Conservation (phyloP, 2,797 vertebrate genomes). For the Neopelma chrysocephalum region DNA sequence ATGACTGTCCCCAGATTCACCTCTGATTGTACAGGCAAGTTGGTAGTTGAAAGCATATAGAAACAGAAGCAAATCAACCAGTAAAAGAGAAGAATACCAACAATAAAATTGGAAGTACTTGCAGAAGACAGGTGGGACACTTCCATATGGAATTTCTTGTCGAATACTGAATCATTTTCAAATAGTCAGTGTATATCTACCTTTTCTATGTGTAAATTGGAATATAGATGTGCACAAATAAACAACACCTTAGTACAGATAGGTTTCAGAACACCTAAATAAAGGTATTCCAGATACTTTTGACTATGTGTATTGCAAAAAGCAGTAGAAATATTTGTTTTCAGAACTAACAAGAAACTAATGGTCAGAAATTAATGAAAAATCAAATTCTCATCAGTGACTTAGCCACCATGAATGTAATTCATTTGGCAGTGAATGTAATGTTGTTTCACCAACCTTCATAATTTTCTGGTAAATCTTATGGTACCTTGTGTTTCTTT, state of each 20-base stretch:
- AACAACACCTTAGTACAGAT: not conserved
- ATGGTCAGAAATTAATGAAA: not conserved
- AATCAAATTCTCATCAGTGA: not conserved
- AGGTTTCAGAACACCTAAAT: not conserved
- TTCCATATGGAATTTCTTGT: not conserved
- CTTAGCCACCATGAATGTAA: not conserved
- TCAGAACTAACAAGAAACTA: not conserved
- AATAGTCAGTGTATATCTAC: not conserved
- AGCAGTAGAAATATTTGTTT: not conserved
- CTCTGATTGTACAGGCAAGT: not conserved
- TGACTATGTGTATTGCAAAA: not conserved
- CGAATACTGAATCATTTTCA: not conserved
- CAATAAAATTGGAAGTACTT: not conserved
- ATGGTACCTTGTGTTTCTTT: not conserved
- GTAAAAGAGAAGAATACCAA: not conserved
- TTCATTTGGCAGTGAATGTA: not conserved
- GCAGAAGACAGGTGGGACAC: not conserved
- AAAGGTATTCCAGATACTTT: not conserved
- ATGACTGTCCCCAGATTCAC: constrained; percentile 17
- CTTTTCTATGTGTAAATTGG: not conserved
- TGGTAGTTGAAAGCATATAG: not conserved
- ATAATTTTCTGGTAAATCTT: not conserved
- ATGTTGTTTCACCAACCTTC: not conserved
- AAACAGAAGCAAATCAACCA: not conserved
- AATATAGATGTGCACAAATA: not conserved